Evolutionary conservation across 2,797 vertebrate species (phyloP), one percentile per base, ranked within the genome.

Genomic region (Chelon labrosus): DNA sequence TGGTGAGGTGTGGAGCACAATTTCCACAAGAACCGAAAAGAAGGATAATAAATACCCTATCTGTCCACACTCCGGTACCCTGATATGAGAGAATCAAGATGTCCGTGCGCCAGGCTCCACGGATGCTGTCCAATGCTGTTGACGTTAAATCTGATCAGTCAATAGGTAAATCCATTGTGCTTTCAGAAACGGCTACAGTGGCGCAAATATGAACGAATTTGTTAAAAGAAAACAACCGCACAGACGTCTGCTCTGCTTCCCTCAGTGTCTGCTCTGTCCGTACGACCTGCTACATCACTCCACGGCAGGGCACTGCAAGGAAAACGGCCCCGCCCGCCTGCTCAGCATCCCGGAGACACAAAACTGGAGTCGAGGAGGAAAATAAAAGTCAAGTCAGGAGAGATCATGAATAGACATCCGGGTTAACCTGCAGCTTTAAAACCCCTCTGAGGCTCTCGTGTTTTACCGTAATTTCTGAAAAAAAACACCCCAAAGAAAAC

Each of bases 261-360:
- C 20, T 70, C 44, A 39, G 56, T 65, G 84, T 73, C 71, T 51
- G 73, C 75, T 82, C 70, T 38, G 89, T 63, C 82, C 14, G 78
- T 42, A 31, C 17, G 73, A 86, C 80, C 69, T 79, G 75, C 82
- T 68, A 80, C 86, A 86, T 88, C 90, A 86, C 77, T 79, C 66
- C 80, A 56, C 58, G 37, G 74, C 69, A 85, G 79, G 53, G 65
- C 49, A 85, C 88, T 80, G 91, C 84, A 88, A 85, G 88, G 75
- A 76, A 87, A 81, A 76, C 74, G 59, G 89, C 94, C 93, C 94
- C 93, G 91, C 94, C 94, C 91, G 69, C 82, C 73, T 47, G 71
- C 89, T 88, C 91, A 92, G 92, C 92, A 94, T 93, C 93, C 87
- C 67, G 5, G 52, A 87, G 77, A 77, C 68, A 20, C 62, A 5